Conservation (phyloP, 2,113 vertebrate species). For the Triplophysa rosa region DNA sequence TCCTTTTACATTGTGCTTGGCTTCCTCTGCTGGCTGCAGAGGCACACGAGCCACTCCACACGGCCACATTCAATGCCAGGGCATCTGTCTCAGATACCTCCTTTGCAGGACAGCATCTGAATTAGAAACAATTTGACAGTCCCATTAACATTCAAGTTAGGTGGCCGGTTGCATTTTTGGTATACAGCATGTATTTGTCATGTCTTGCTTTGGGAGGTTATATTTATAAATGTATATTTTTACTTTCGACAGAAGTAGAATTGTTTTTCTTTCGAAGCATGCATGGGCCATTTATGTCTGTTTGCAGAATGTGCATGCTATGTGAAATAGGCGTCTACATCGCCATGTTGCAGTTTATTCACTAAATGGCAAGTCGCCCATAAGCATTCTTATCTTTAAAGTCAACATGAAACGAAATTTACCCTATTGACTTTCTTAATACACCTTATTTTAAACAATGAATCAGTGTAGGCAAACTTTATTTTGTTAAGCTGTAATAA, state of each 20-base stretch:
- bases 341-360: conserved; percentile 57
- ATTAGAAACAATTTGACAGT: conserved; percentile 23
- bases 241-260: no score
- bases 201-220: neutral
- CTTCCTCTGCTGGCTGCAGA: conserved; percentile 68
- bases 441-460: no score
- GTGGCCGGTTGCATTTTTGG: neutral
- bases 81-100: conserved; percentile 35
- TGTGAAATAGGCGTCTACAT: conserved; percentile 53
- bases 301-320: conserved; percentile 56
- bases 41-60: conserved; percentile 23
- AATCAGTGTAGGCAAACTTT: no score
- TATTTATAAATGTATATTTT: no score
- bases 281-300: conserved; percentile 38
- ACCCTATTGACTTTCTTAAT: no score
- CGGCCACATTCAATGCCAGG: conserved; percentile 3
- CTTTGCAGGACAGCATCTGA: conserved; percentile 38
- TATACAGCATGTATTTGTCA: neutral
- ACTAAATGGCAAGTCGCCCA: neutral
- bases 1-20: conserved; percentile 76
- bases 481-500: no score
- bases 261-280: neutral
- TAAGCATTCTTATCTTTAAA: no score
- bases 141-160: neutral
- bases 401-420: no score